Conservation (phyloP, 1,140 invertebrate genomes). For the Hypothenemus hampei region DNA sequence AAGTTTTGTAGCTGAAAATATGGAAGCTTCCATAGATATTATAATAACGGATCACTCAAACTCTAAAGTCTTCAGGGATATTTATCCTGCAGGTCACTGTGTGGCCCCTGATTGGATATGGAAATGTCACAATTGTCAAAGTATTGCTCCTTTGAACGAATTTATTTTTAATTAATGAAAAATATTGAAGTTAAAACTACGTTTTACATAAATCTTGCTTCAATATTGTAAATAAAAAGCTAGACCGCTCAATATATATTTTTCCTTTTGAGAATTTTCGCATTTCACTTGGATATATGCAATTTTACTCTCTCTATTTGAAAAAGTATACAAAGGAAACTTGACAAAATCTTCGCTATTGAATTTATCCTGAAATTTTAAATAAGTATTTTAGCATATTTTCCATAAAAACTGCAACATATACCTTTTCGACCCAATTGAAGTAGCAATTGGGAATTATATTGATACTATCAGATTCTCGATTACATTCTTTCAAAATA, state of each 20-base stretch:
- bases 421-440: constrained; percentile 58
- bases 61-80: constrained; percentile 25
- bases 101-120: constrained; percentile 38
- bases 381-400: not conserved
- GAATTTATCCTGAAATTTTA: not conserved
- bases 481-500: constrained; percentile 52
- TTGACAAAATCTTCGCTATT: constrained; percentile 19
- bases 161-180: too few species aligned
- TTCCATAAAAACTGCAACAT: not conserved
- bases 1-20: not conserved
- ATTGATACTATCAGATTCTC: constrained; percentile 57
- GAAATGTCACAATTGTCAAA: constrained; percentile 37
- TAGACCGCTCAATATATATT: constrained; percentile 33
- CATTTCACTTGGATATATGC: constrained; percentile 35
- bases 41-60: constrained; percentile 31
- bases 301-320: constrained; percentile 37
- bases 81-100: constrained; percentile 21
- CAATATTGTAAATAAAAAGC: constrained; percentile 30
- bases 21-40: constrained; percentile 25
- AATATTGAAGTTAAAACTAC: too few species aligned
- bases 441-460: constrained; percentile 56
- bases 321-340: constrained; percentile 38
- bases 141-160: constrained; percentile 30
- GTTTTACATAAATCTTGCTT: too few species aligned
- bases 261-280: constrained; percentile 35